These are phyloP conservation scores for Bos taurus DNA, from an alignment of 2,113 vertebrate species.

Conservation along the genomic window DNA sequence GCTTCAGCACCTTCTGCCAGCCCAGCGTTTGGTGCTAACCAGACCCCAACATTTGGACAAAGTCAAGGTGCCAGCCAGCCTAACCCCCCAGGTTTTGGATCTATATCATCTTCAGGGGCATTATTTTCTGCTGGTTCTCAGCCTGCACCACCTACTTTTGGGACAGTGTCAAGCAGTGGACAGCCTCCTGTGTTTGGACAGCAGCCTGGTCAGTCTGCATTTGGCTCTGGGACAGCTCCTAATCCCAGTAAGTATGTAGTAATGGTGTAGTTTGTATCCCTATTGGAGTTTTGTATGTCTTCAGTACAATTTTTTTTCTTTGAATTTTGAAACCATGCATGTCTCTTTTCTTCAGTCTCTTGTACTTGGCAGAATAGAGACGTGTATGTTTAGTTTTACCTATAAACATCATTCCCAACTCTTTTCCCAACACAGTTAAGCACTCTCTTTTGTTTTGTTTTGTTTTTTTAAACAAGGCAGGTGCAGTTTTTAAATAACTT, in stretches of 20 bases:
- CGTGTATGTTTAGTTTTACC: neutral
- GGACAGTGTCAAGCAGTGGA: slow-evolving; percentile 84
- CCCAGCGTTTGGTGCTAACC: slow-evolving; percentile 85
- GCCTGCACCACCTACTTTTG: slow-evolving; percentile 84
- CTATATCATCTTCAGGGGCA: slow-evolving; percentile 71
- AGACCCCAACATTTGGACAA: slow-evolving; percentile 89
- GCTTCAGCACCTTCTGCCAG: slow-evolving; percentile 68
- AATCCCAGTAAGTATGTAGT: slow-evolving; percentile 82
- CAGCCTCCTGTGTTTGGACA: slow-evolving; percentile 89
- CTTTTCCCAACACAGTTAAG: neutral
- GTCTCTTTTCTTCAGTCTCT: neutral
- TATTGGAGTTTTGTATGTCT: neutral
- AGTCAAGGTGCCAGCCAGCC: slow-evolving; percentile 80
- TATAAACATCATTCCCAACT: neutral
- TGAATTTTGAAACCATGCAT: neutral
- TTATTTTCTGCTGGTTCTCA: slow-evolving; percentile 85
- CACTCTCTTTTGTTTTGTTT: neutral
- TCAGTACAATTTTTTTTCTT: neutral
- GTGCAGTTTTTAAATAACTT: neutral
- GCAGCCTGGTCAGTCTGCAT: slow-evolving; percentile 83
- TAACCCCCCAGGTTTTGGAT: slow-evolving; percentile 84
- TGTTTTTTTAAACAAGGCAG: neutral
- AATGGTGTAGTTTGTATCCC: neutral
- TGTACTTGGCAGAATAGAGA: neutral
- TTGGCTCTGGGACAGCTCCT: slow-evolving; percentile 84